Conservation (phyloP, 2,797 vertebrate genomes). For the Paguma larvata region DNA sequence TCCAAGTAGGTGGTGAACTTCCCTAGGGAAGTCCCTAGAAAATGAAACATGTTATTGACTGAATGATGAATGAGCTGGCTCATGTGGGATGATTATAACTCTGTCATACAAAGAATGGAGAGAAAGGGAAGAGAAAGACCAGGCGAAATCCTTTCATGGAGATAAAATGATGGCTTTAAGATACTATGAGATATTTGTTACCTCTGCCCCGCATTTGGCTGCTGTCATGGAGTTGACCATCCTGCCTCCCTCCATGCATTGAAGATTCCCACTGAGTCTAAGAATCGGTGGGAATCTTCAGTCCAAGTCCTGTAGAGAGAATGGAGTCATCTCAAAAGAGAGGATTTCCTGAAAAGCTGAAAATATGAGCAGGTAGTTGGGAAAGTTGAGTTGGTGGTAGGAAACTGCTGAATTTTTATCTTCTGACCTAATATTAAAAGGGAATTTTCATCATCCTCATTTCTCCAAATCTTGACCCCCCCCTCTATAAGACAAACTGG, state of each 20-base stretch:
- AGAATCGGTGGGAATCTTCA: not conserved
- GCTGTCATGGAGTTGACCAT: not conserved
- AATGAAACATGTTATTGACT: not conserved
- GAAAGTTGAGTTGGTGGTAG: not conserved
- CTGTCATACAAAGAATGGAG: not conserved
- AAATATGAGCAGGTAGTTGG: not conserved
- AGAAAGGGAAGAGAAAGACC: not conserved
- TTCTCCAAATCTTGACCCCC: slow-evolving; percentile 7
- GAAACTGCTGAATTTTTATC: not conserved
- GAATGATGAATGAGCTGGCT: slow-evolving; percentile 11
- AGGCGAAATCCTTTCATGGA: not conserved
- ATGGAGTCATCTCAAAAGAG: not conserved
- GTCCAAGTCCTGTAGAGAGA: not conserved
- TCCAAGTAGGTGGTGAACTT: not conserved
- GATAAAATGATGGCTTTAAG: not conserved
- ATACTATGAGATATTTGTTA: not conserved
- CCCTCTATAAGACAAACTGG: not conserved
- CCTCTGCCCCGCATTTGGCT: not conserved
- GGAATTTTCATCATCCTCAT: not conserved
- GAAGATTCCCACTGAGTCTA: not conserved
- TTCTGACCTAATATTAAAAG: slow-evolving; percentile 13
- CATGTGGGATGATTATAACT: not conserved
- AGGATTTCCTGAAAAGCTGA: not conserved
- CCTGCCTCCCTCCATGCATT: not conserved
- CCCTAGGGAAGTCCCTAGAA: not conserved